Evolutionary conservation across 2,888 invertebrate genomes (phyloP), one percentile per base, ranked within the genome.

Genomic region (Elaeidobius kamerunicus): DNA sequence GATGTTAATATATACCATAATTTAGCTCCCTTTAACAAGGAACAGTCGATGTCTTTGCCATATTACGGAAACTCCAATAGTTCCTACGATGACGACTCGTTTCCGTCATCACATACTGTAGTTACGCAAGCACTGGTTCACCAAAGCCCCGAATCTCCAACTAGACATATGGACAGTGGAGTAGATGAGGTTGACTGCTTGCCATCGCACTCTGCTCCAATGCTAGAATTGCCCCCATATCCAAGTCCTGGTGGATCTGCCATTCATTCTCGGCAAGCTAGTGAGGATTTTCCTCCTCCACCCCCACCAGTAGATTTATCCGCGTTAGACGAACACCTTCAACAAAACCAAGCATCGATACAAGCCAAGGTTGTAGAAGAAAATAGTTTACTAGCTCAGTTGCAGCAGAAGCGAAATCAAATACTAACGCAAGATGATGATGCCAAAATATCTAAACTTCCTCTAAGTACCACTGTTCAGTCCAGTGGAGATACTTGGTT

Each of bases 241-340:
- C 90, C 90, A 1, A 86, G 86, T 63, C 88, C 88, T 1, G 78
- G 85, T 61, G 82, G 82, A 60, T 88, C 89, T 0, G 84, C 81
- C 0, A 80, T 85, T 47, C 91, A 91, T 70, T 91, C 91, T 1
- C 76, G 91, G 40, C 91, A 91, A 70, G 83, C 88, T 0, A 91
- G 91, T 69, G 91, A 91, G 72, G 91, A 92, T 64, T 91, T 92
- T 64, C 91, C 91, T 40, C 91, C 91, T 3, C 90, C 90, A n/a
- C 91, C 91, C 0, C 85, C 88, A 1, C 86, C 86, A 0, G 78
- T 87, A 39, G 86, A 88, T 59, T 74, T 86, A 56, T 81, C 80
- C 16, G 80, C 82, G 0, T 72, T 85, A 1, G 81, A 83, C 53
- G 81, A 83, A 58, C 80, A 83, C 46, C 59, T 70, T 36, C 63